Base-by-base conservation (phyloP, 2,113 vertebrate genomes). In the Picathartes gymnocephalus region DNA sequence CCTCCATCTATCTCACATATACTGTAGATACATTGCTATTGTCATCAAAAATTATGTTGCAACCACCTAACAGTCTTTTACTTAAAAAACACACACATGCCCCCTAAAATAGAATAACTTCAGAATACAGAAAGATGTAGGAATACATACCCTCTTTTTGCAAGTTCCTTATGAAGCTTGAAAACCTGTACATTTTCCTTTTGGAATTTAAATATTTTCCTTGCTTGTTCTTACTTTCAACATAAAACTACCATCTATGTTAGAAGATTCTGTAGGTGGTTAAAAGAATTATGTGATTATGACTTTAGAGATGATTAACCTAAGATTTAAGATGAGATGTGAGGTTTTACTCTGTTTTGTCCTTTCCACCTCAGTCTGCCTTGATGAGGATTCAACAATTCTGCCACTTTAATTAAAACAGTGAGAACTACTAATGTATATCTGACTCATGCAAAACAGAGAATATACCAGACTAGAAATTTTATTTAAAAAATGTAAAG, bases 371-470 rank as follows among this genome's bases (percentile, higher is more conserved):
- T 45, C 72, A 81, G 76, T 77, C 84, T 90, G 81, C 40, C 70
- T 95, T 71, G 50, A n/a, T 56, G 93, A 78, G 39, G 56, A 88
- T 74, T 88, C 74, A 83, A 74, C 82, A 90, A 35, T 45, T 82
- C 66, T 81, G 50, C 39, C 82, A 93, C 69, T 94, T 79, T 15
- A 92, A 92, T 90, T 95, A 92, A 92, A 96, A 83, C 86, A 90
- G 86, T 83, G 76, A 93, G 86, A 94, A 92, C 76, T 81, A 92
- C 71, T 88, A 92, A 90, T 64, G 88, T 78, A 88, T 76, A 77
- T 89, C 87, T 97, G 94, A 96, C 68, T 96, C 95, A 93, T 11
- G 13, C n/a, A 92, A 86, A 94, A 94, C 57, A 76, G 44, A 80
- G 53, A 73, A 78, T 68, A 93, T 53, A 94, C 27, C 64, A 90